Percentiles rank a stretch among this genome's conserved stretches.
These are phyloP conservation scores for Pterocles gutturalis DNA, from an alignment of 2,113 vertebrate genomes.

Conservation along the genomic window DNA sequence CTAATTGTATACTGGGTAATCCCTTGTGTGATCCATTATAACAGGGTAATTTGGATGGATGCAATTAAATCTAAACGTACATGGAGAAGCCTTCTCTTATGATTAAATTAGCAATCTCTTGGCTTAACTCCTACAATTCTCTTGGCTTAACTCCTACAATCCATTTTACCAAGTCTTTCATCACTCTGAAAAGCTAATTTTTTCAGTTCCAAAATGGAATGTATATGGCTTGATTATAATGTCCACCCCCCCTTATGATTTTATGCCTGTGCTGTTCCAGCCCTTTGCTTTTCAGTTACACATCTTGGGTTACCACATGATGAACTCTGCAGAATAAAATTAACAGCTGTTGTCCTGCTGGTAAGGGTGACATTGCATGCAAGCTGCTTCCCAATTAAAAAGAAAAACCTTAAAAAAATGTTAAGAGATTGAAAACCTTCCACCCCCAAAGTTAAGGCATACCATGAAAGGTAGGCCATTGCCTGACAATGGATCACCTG, in stretches of 20 bases:
- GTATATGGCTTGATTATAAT: not conserved
- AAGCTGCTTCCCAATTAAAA: not conserved
- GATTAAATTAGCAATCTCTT: constrained; percentile 8
- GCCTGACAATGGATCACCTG: not conserved
- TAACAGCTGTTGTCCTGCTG: constrained; percentile 29
- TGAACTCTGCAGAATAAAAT: not conserved
- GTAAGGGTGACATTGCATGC: not conserved
- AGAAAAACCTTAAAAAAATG: not conserved
- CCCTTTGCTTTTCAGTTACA: constrained; percentile 20
- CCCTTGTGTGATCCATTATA: not conserved
- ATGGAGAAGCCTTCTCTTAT: not conserved
- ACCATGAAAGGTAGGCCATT: not conserved
- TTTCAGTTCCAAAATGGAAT: not conserved
- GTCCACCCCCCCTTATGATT: not conserved
- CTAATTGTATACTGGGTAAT: not conserved
- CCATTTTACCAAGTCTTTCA: not conserved
- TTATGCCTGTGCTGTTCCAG: not conserved
- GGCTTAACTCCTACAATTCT: not conserved
- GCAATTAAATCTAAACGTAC: not conserved
- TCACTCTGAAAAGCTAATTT: not conserved
- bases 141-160: not conserved
- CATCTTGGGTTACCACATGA: not conserved
- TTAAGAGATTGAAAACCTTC: not conserved
- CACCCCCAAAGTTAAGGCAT: not conserved
- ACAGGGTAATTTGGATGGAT: not conserved